Base-by-base conservation (phyloP, 2,888 invertebrate genomes). In the Cephonodes hylas region DNA sequence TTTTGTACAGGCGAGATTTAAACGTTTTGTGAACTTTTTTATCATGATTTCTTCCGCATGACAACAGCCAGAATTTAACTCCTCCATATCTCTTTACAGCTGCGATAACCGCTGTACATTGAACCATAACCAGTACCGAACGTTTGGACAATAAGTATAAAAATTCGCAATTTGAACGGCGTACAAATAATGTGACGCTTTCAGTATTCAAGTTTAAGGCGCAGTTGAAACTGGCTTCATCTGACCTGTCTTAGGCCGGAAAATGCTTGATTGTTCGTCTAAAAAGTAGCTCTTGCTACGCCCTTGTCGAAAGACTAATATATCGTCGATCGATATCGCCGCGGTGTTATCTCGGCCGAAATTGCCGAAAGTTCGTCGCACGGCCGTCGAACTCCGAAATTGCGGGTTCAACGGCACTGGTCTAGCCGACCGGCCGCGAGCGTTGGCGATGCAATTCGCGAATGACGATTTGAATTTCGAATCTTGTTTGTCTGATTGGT, bases 331-430 rank as follows among this genome's bases (percentile, higher is more conserved):
- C 77, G 73, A 77, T 77, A 77, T 70, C 66, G 64, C 57, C 59
- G 65, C 64, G n/a, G 42, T 65, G 70, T 76, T 77, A 77, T 77
- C 75, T 72, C 69, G 58, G 42, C 57, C 58, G 44, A 63, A 66
- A 64, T 63, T 61, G 61, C 64, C 66, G 48, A 62, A 70, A 67
- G 77, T 77, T 73, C 77, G 77, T 68, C 74, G 81, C 63, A 72
- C 82, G 83, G 76, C 63, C 79, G 76, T 71, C 75, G 77, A 78
- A 77, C 79, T 68, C 76, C 77, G 66, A 77, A 78, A 71, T 66
- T 59, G 65, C 63, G 76, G 69, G 79, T 78, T 79, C 79, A 79
- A 67, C 70, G 78, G 66, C 70, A 71, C 59, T 74, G 63, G 75
- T 76, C 62, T 62, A 62, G 58, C 59, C 62, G 53, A 48, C 57